Conservation (phyloP, 2,888 invertebrate genomes). For the Meteorus cinctellus region DNA sequence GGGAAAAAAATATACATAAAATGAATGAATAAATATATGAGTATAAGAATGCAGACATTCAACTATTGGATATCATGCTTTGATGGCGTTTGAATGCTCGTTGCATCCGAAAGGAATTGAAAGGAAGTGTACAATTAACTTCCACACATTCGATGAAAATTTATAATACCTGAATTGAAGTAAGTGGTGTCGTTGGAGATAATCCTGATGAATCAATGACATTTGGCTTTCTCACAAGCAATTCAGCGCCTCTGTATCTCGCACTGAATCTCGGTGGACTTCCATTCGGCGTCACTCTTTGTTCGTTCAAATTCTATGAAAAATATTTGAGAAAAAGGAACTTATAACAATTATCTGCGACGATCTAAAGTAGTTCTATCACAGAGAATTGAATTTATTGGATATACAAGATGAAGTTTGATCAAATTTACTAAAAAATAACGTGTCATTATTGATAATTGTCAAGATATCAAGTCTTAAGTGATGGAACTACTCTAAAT, state of each 20-base stretch:
- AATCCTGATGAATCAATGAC: conserved; percentile 62
- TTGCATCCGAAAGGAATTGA: background rate
- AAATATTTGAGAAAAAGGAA: conserved; percentile 25
- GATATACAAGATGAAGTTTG: too few relatives aligned
- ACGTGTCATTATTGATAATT: too few relatives aligned
- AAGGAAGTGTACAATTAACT: background rate
- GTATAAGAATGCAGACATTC: background rate
- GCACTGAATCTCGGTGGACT: conserved; percentile 68
- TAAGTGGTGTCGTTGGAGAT: conserved; percentile 60
- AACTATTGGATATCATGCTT: background rate
- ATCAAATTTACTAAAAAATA: too few relatives aligned
- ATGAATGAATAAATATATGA: background rate
- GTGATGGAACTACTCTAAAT: conserved; percentile 25
- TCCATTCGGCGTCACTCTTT: conserved; percentile 67
- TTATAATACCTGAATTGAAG: conserved; percentile 48
- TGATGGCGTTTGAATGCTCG: background rate
- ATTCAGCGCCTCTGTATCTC: conserved; percentile 69
- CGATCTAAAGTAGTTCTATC: too few relatives aligned
- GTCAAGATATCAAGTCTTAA: background rate
- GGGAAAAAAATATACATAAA: background rate
- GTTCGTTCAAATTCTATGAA: conserved; percentile 62
- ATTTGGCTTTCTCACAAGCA: conserved; percentile 66
- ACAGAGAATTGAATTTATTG: too few relatives aligned
- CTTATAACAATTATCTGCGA: too few relatives aligned
- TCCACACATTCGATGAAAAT: background rate